phyloP scores from a whole-genome alignment of 2,888 invertebrate species.

The Cryptocephalus moraei region DNA sequence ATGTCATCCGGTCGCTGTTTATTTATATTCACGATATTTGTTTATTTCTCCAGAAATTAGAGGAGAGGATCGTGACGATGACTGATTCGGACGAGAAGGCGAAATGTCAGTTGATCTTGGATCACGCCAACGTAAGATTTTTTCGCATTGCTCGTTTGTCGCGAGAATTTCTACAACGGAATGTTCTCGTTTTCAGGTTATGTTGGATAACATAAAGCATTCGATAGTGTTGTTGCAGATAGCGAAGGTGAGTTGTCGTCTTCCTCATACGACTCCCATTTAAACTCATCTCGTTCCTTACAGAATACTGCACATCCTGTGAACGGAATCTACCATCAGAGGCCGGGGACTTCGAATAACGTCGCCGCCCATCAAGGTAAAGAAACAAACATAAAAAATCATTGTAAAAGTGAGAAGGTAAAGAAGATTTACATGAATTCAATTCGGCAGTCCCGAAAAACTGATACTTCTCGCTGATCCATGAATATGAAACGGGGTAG shows the following conservation, averaged over 20 bases:
- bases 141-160: too few species aligned
- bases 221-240: constrained; percentile 96
- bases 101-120: constrained; percentile 59
- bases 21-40: constrained; percentile 12
- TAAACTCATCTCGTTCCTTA: constrained; percentile 14
- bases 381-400: not conserved
- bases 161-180: constrained; percentile 6
- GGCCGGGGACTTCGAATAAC: constrained; percentile 27
- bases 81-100: constrained; percentile 52
- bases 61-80: constrained; percentile 52
- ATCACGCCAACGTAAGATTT: constrained; percentile 63
- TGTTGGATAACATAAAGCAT: constrained; percentile 97
- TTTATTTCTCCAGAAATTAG: constrained; percentile 48
- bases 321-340: constrained; percentile 77
- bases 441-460: too few species aligned
- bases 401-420: too few species aligned
- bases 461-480: too few species aligned
- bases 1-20: too few species aligned
- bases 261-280: too few species aligned
- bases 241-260: constrained; percentile 63
- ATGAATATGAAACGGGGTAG: too few species aligned
- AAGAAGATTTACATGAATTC: too few species aligned
- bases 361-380: constrained; percentile 19
- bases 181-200: constrained; percentile 54
- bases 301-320: constrained; percentile 87